Conservation (phyloP, 2,797 vertebrate genomes). For the Myripristis jacobus region DNA sequence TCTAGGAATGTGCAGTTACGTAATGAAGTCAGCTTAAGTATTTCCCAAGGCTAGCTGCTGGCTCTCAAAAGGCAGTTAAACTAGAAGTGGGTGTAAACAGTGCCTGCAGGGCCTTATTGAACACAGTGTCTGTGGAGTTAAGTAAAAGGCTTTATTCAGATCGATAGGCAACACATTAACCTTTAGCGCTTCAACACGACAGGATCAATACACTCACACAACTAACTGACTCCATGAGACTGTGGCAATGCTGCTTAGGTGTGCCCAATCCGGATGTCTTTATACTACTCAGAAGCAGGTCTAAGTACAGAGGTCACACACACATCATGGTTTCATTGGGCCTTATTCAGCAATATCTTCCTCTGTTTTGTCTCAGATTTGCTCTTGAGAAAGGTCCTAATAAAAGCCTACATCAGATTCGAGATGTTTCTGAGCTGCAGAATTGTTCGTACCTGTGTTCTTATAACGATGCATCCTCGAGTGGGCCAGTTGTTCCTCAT, state of each 20-base stretch:
- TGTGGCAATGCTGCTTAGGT: constrained; percentile 41
- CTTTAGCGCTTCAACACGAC: constrained; percentile 79
- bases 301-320: constrained; percentile 34
- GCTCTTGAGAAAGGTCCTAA: too few relatives aligned
- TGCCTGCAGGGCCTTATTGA: constrained; percentile 61
- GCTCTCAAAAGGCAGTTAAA: constrained; percentile 50
- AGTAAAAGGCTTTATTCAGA: constrained; percentile 82
- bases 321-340: constrained; percentile 31
- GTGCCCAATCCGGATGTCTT: constrained; percentile 49
- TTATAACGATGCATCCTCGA: too few relatives aligned
- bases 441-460: too few relatives aligned
- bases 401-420: too few relatives aligned
- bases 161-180: constrained; percentile 84
- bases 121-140: constrained; percentile 65
- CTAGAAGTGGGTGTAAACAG: constrained; percentile 51
- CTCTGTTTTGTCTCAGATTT: too few relatives aligned
- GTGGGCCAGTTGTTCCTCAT: too few relatives aligned
- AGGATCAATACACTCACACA: constrained; percentile 74
- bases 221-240: constrained; percentile 67
- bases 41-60: constrained; percentile 9
- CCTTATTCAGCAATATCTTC: too few relatives aligned
- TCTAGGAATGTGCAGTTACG: constrained; percentile 24
- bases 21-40: constrained; percentile 37
- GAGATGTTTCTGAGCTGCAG: too few relatives aligned
- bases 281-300: constrained; percentile 45